Conservation (phyloP, 1,140 invertebrate species). For the Phymorhynchus buccinoides region DNA sequence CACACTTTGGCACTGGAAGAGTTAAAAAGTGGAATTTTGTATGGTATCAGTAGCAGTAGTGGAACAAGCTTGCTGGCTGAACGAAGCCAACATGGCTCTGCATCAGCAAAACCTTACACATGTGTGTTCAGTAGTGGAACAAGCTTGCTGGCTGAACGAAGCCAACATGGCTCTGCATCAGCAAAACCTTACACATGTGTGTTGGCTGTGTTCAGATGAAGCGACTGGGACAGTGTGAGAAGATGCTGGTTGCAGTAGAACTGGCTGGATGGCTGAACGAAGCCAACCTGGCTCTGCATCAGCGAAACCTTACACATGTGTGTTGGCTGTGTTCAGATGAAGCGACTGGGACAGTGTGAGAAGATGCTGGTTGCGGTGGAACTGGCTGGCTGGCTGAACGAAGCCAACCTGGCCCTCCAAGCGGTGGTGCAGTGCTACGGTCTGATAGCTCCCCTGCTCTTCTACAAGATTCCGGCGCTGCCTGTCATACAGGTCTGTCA, state of each 20-base stretch:
- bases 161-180: too few relatives aligned
- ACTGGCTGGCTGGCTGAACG: conserved; percentile 73
- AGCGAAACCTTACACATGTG: too few relatives aligned
- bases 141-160: conserved; percentile 72
- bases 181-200: too few relatives aligned
- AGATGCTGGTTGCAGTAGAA: conserved; percentile 71
- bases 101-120: too few relatives aligned
- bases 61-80: conserved; percentile 71
- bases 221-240: conserved; percentile 69
- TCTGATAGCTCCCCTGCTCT: conserved; percentile 70
- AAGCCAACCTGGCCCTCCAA: conserved; percentile 71
- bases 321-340: conserved; percentile 54
- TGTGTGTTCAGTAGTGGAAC: conserved; percentile 72
- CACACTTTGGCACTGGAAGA: too few relatives aligned
- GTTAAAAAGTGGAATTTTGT: too few relatives aligned
- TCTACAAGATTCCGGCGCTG: conserved; percentile 69
- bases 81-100: too few relatives aligned
- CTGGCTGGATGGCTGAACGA: conserved; percentile 73
- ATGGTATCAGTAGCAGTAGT: too few relatives aligned
- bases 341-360: conserved; percentile 69
- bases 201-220: conserved; percentile 63
- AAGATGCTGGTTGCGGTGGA: conserved; percentile 71
- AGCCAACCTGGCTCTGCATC: conserved; percentile 68
- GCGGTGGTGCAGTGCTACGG: conserved; percentile 73
- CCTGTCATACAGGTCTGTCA: conserved; percentile 73